Evolutionary conservation across 2,113 vertebrate species (phyloP).

Genomic region (Trinectes maculatus): DNA sequence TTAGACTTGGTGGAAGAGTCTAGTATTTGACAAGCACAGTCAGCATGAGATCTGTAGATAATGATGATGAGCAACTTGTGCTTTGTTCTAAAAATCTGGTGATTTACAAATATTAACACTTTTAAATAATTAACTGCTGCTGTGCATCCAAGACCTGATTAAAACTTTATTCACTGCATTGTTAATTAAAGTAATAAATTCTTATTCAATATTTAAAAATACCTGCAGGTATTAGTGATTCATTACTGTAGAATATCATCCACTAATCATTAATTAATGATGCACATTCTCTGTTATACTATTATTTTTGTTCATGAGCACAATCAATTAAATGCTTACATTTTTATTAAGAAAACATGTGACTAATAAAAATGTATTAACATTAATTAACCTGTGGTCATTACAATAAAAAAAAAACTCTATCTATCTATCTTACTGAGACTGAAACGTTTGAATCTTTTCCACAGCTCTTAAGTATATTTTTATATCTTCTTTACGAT

Average conservation of each 20-base stretch:
- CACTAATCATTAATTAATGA: not conserved
- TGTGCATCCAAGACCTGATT: too few species aligned
- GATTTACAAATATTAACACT: too few species aligned
- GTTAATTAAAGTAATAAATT: not conserved
- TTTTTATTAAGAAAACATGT: too few species aligned
- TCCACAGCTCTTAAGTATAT: not conserved
- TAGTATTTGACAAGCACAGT: too few species aligned
- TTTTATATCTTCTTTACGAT: not conserved
- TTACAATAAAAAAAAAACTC: not conserved
- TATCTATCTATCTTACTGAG: too few species aligned
- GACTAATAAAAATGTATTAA: not conserved
- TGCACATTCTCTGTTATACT: not conserved
- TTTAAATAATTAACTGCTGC: too few species aligned
- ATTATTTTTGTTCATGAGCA: not conserved
- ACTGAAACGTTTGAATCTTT: not conserved
- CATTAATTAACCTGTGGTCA: not conserved
- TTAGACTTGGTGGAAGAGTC: too few species aligned
- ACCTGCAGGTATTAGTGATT: not conserved
- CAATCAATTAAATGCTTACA: not conserved
- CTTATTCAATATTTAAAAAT: not conserved
- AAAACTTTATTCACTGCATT: too few species aligned
- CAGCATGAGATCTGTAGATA: too few species aligned
- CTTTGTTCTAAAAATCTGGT: too few species aligned
- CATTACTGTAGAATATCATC: not conserved
- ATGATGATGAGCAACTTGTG: not conserved